A percentile compares a stretch with the other conserved stretches of the same genome.
phyloP scores from a whole-genome alignment of 2,797 vertebrate species.

The Margarornis squamiger region DNA sequence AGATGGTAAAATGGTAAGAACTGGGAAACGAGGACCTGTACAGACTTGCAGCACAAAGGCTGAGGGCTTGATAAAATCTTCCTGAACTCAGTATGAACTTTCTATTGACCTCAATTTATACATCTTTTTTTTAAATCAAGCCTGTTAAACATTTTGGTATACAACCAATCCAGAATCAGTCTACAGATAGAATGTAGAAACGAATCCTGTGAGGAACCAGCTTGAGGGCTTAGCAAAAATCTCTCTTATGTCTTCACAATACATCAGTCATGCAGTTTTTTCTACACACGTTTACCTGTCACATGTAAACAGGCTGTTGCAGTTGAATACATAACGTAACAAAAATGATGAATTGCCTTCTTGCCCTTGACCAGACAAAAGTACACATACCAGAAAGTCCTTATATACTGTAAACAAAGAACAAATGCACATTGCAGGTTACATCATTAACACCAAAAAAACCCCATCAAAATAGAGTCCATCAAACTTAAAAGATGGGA shows the following conservation, averaged over 20 bases:
- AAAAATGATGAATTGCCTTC: background rate
- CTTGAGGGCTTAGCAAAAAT: background rate
- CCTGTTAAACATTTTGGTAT: background rate
- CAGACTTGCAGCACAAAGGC: background rate
- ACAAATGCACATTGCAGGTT: background rate
- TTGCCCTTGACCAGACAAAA: background rate
- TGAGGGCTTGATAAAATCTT: background rate
- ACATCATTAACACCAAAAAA: background rate
- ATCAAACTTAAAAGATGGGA: background rate
- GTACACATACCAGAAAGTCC: background rate
- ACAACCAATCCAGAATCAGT: background rate
- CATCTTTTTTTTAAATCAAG: background rate
- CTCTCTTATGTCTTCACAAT: background rate
- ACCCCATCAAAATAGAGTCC: accelerated
- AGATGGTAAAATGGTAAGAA: background rate
- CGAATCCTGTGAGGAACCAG: background rate
- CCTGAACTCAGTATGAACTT: background rate
- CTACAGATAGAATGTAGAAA: background rate
- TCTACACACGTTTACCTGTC: background rate
- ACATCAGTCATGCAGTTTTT: background rate
- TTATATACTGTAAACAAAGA: background rate
- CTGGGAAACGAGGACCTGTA: background rate
- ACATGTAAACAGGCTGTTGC: background rate
- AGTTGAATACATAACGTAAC: background rate
- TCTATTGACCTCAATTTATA: background rate